Percentiles rank a stretch among this genome's conserved stretches.
phyloP scores from a whole-genome alignment of 1,140 invertebrate species.

The Potamilus streckersoni region DNA sequence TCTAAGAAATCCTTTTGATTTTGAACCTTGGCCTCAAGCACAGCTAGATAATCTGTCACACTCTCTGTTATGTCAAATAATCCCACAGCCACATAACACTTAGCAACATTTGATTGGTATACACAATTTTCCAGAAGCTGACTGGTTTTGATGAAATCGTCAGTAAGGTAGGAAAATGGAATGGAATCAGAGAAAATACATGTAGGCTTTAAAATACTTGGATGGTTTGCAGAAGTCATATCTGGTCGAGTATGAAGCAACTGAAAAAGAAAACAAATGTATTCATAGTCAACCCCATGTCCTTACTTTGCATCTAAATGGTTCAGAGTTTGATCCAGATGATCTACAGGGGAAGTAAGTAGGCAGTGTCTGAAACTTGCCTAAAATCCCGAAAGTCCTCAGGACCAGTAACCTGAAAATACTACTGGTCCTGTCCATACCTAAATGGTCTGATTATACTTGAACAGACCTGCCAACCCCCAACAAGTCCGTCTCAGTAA shows the following conservation, averaged over 20 bases:
- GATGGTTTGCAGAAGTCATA: constrained; percentile 45
- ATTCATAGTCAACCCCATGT: not conserved
- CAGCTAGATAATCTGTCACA: constrained; percentile 46
- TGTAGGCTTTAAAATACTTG: constrained; percentile 53
- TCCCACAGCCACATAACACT: constrained; percentile 47
- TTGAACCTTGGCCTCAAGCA: constrained; percentile 43
- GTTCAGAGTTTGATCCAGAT: too few species aligned
- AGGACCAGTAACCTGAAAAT: too few species aligned
- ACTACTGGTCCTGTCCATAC: too few species aligned
- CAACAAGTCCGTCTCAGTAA: too few species aligned
- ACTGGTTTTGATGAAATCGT: constrained; percentile 57
- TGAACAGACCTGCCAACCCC: too few species aligned
- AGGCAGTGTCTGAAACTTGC: too few species aligned
- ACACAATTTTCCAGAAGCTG: constrained; percentile 54
- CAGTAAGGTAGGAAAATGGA: constrained; percentile 56
- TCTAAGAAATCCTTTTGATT: constrained; percentile 48
- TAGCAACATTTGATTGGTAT: constrained; percentile 44
- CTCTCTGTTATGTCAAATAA: constrained; percentile 56
- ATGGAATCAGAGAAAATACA: constrained; percentile 56
- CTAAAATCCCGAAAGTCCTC: too few species aligned
- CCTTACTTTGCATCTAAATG: too few species aligned
- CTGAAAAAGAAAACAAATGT: constrained; percentile 37
- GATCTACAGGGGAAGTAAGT: too few species aligned
- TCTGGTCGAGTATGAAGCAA: constrained; percentile 55
- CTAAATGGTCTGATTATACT: too few species aligned